phyloP scores from a whole-genome alignment of 2,113 vertebrate genomes.

The Xiphophorus couchianus region DNA sequence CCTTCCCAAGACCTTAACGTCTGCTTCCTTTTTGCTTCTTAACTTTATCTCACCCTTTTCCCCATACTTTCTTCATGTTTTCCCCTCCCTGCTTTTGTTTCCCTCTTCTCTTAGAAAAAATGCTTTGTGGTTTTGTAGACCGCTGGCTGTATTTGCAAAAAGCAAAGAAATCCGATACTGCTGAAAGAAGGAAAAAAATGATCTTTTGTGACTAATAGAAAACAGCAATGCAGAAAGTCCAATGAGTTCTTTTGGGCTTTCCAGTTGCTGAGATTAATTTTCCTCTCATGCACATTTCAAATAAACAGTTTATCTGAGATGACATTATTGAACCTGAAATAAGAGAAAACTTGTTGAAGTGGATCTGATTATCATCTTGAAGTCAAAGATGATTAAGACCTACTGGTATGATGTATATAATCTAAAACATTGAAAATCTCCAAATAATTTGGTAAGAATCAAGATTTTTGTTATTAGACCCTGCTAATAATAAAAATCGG shows the following conservation, averaged over 20 bases:
- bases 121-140: conserved; percentile 42
- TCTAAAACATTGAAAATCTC: too few relatives aligned
- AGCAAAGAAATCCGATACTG: conserved; percentile 43
- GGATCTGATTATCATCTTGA: neutral
- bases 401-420: too few relatives aligned
- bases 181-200: conserved; percentile 40
- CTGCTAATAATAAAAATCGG: too few relatives aligned
- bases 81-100: conserved; percentile 19
- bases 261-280: conserved; percentile 43
- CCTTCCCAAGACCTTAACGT: neutral
- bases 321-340: conserved; percentile 7
- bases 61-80: neutral
- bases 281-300: conserved; percentile 19
- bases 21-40: conserved; percentile 38
- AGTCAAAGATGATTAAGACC: too few relatives aligned
- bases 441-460: too few relatives aligned
- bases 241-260: conserved; percentile 52
- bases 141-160: conserved; percentile 53
- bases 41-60: conserved; percentile 27
- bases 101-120: conserved; percentile 37
- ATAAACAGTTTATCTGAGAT: conserved; percentile 25
- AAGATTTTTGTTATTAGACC: too few relatives aligned
- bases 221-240: conserved; percentile 61
- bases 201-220: conserved; percentile 72
- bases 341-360: conserved; percentile 4